Percentiles rank a stretch among this genome's conserved stretches.
phyloP scores from a whole-genome alignment of 2,797 vertebrate genomes.

The Sciurus carolinensis region DNA sequence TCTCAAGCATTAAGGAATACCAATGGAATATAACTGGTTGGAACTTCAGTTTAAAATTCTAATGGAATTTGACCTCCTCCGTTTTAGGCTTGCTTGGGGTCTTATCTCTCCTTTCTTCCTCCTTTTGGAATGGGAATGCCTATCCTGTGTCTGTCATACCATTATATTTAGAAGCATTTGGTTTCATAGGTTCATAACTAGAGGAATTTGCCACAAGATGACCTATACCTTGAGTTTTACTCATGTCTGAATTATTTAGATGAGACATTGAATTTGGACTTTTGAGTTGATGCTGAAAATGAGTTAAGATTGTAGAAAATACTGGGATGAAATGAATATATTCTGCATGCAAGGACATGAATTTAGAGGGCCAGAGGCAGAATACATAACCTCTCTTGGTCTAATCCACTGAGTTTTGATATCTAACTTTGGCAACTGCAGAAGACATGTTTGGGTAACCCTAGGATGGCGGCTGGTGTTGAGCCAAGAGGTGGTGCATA shows the following conservation, averaged over 20 bases:
- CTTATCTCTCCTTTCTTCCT: background rate
- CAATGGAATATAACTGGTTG: background rate
- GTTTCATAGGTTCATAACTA: background rate
- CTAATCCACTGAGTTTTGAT: background rate
- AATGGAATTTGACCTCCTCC: background rate
- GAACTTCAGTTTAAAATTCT: background rate
- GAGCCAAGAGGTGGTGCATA: no score
- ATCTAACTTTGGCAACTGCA: no score
- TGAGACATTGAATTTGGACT: background rate
- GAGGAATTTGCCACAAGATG: background rate
- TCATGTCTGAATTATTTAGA: background rate
- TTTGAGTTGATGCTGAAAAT: no score
- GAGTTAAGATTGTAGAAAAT: no score
- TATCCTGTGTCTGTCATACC: background rate
- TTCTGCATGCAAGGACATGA: no score
- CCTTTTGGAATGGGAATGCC: background rate
- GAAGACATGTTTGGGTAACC: no score
- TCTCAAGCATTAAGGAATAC: background rate
- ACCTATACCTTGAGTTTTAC: background rate
- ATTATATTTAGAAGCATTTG: background rate
- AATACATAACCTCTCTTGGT: background rate
- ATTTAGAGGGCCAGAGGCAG: background rate
- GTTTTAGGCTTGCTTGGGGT: background rate
- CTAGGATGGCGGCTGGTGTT: no score
- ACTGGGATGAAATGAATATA: no score